Percentiles rank a stretch among this genome's conserved stretches.
phyloP scores from a whole-genome alignment of 2,113 vertebrate genomes.

The Recurvirostra avosetta region DNA sequence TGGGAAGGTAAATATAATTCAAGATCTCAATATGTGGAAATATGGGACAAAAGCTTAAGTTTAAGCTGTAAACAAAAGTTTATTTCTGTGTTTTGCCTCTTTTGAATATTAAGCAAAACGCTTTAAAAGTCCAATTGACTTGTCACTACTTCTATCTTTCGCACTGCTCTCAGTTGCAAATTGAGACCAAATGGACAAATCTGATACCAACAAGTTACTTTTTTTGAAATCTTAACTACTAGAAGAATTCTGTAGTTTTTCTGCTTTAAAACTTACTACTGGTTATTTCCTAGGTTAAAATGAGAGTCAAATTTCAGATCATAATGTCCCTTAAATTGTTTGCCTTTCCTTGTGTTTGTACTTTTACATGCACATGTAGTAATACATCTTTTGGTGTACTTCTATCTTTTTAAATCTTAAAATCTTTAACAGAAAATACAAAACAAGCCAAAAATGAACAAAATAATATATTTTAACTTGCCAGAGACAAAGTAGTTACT shows the following conservation, averaged over 20 bases:
- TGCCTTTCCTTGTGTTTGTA: not conserved
- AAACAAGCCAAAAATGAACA: not conserved
- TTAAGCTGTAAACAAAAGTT: not conserved
- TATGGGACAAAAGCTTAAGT: not conserved
- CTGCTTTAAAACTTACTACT: not conserved
- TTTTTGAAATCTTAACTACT: not conserved
- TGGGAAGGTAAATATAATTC: not conserved
- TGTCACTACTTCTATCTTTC: not conserved
- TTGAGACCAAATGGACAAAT: conserved; percentile 19
- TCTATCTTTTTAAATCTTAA: not conserved
- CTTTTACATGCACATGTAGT: not conserved
- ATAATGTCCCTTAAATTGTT: not conserved
- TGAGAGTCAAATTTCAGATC: not conserved
- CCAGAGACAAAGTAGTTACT: not conserved
- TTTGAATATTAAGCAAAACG: not conserved
- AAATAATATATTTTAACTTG: not conserved
- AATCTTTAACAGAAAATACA: not conserved
- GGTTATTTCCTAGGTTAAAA: not conserved
- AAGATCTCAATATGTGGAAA: not conserved
- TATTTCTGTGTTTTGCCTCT: not conserved
- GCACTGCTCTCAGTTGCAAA: not conserved
- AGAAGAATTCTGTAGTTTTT: not conserved
- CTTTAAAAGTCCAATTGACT: not conserved
- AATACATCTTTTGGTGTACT: not conserved
- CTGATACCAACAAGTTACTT: not conserved